Percentiles rank a stretch among this genome's conserved stretches.
phyloP scores from a whole-genome alignment of 2,797 vertebrate species.

The Rhinoraja longicauda region DNA sequence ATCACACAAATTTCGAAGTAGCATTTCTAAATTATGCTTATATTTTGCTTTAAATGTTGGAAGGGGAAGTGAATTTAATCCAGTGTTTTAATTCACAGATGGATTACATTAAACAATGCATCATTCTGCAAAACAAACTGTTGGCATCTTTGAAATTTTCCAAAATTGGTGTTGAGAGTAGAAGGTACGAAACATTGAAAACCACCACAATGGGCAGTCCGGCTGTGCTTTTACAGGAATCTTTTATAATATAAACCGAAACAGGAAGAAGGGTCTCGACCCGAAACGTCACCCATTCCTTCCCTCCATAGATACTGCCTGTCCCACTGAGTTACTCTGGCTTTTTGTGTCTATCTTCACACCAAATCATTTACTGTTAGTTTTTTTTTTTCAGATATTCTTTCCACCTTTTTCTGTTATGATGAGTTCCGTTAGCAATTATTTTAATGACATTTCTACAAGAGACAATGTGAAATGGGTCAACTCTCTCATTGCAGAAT shows the following conservation, averaged over 20 bases:
- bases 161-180: neutral
- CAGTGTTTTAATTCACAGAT: neutral
- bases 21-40: no score
- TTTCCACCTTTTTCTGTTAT: neutral
- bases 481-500: neutral
- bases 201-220: neutral
- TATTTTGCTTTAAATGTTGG: neutral
- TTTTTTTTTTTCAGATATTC: neutral
- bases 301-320: no score
- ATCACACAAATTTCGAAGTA: neutral
- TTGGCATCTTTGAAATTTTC: slow-evolving; percentile 13
- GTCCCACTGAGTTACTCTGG: no score
- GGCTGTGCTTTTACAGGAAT: neutral
- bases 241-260: neutral
- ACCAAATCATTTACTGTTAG: neutral
- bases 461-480: neutral
- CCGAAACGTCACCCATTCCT: no score
- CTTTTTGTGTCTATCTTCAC: no score
- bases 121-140: neutral
- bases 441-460: neutral
- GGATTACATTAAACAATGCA: neutral
- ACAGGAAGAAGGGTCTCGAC: no score
- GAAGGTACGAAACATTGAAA: neutral
- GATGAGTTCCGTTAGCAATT: no score
- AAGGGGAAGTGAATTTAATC: neutral